These are phyloP conservation scores for Poeciliopsis infans DNA, from an alignment of 2,797 vertebrate species.

Conservation along the genomic window DNA sequence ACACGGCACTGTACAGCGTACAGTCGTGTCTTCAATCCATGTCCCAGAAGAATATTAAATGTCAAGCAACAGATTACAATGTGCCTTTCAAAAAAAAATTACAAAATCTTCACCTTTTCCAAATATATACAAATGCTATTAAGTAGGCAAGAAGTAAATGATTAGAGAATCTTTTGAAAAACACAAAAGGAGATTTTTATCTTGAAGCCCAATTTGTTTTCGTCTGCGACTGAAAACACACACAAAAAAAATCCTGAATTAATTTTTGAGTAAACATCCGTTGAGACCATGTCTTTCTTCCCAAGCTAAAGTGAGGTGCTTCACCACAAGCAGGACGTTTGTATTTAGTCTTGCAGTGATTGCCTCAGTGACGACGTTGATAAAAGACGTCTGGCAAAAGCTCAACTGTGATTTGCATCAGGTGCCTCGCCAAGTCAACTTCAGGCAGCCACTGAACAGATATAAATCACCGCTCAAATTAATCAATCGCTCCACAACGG, in stretches of 20 bases:
- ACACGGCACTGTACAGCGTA: conserved; percentile 66
- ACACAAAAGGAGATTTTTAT: not conserved
- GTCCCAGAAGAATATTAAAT: conserved; percentile 75
- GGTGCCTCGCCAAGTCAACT: conserved; percentile 65
- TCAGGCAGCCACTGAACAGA: conserved; percentile 42
- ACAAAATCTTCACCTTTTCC: conserved; percentile 12
- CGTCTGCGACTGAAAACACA: not conserved
- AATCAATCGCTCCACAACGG: conserved; percentile 68
- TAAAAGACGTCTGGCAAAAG: conserved; percentile 65
- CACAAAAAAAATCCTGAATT: not conserved
- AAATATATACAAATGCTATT: conserved; percentile 19
- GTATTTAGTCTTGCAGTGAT: conserved; percentile 59
- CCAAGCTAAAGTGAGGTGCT: conserved; percentile 10
- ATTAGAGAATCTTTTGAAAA: not conserved
- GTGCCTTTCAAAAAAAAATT: conserved; percentile 50
- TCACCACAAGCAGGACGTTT: conserved; percentile 31
- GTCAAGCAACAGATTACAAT: conserved; percentile 69
- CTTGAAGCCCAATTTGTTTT: not conserved
- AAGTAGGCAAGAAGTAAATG: not conserved
- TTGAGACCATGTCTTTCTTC: not conserved
- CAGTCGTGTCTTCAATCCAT: conserved; percentile 63
- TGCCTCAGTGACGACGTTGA: conserved; percentile 63
- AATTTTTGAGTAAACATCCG: not conserved
- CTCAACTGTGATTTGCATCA: conserved; percentile 72
- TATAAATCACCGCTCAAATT: conserved; percentile 65